Base-by-base conservation (phyloP, 2,113 vertebrate genomes). In the Rhombomys opimus region DNA sequence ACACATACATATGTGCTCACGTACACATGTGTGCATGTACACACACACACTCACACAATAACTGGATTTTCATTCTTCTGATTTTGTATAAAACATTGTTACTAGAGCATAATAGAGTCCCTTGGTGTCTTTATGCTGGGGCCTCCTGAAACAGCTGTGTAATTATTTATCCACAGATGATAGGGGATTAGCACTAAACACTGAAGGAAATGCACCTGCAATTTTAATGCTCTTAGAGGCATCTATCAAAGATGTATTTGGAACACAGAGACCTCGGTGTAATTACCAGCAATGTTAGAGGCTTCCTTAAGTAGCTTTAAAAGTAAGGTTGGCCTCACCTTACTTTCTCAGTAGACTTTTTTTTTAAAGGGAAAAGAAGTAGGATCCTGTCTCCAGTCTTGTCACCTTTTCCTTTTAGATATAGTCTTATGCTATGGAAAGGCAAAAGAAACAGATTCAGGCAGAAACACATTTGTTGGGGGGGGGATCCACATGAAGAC, bases 121-220 rank as follows among this genome's bases (percentile, higher is more conserved):
- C 13, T 54, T 87, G 2, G 76, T 70, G 25, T 54, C 92, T 97
- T 96, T 87, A 86, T 89, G 25, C 7, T 94, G 41, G 46, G 75
- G 52, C 22, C 89, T 88, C 14, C 89, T 85, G 81, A 88, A 81
- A 23, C 63, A 46, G 38, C 35, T 81, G 46, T 90, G 41, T 65
- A 70, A 70, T 93, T 93, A 92, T 77, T 94, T 95, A 70, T 95
- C 72, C 81, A 54, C 5, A 90, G 59, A 87, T 32, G 76, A 86
- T 77, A 96, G 70, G 59, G 25, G 65, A 92, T 96, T 95, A 96
- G 75, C 87, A 59, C 90, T 87, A 97, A 91, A 95, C 92, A 72
- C 84, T 67, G 27, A 90, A 84, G 95, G 73, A 94, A 96, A 77
- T 76, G 59, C 38, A 72, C n/a, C 89, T 90, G 89, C 50, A 95